Percentiles rank a stretch among this genome's conserved stretches.
phyloP scores from a whole-genome alignment of 2,888 invertebrate genomes.

The Parochlus steinenii region DNA sequence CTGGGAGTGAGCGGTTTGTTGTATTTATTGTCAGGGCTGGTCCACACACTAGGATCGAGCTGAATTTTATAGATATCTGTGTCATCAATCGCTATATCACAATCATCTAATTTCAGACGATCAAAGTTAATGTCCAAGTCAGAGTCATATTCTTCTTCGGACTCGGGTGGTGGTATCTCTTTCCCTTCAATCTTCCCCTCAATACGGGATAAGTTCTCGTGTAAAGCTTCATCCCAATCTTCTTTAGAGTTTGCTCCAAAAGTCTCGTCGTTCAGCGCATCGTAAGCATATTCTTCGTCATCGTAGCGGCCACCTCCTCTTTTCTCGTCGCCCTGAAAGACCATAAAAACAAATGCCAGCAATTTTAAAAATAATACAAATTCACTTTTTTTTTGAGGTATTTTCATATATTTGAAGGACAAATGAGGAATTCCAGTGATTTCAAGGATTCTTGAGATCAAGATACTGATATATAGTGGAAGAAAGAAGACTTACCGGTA shows the following conservation, averaged over 20 bases:
- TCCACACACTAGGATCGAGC: conserved; percentile 34
- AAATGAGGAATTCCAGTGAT: no score
- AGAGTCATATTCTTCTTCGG: conserved; percentile 22
- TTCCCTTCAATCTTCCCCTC: conserved; percentile 37
- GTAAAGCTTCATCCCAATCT: conserved; percentile 54
- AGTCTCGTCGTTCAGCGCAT: conserved; percentile 84
- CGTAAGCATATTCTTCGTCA: conserved; percentile 66
- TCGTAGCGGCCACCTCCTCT: conserved; percentile 43
- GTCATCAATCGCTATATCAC: conserved; percentile 24
- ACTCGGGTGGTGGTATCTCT: conserved; percentile 18
- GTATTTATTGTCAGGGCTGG: no score
- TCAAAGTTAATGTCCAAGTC: conserved; percentile 19
- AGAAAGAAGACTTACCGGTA: conserved; percentile 45
- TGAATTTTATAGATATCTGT: conserved; percentile 20
- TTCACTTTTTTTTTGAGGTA: no score
- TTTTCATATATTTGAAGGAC: no score
- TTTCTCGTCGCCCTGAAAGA: conserved; percentile 31
- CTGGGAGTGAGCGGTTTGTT: conserved; percentile 19
- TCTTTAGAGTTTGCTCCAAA: conserved; percentile 64
- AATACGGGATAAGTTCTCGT: conserved; percentile 47
- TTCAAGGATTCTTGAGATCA: background rate
- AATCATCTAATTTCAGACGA: conserved; percentile 21
- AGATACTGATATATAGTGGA: background rate
- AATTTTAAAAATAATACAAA: background rate
- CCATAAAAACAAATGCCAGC: background rate